phyloP scores from a whole-genome alignment of 2,113 vertebrate genomes.

The Pteronura brasiliensis region DNA sequence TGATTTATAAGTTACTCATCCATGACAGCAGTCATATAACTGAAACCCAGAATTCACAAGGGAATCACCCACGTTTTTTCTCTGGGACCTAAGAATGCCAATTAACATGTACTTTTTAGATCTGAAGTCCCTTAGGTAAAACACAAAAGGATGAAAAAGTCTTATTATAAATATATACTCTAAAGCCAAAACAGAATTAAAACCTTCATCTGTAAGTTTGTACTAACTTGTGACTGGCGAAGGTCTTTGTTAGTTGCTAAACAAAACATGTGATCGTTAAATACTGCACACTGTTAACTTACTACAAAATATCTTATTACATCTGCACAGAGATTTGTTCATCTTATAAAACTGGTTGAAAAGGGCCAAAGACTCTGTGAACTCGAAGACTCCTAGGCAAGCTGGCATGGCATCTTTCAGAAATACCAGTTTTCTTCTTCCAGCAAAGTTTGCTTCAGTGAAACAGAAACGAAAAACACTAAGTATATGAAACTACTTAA shows the following conservation, averaged over 20 bases:
- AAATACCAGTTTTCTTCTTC: neutral
- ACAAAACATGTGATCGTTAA: neutral
- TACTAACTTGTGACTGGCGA: neutral
- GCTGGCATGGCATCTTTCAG: neutral
- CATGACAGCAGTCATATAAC: neutral
- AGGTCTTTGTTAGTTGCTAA: neutral
- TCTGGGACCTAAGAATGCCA: neutral
- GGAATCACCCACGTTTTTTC: neutral
- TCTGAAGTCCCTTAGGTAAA: neutral
- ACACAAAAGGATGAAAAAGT: neutral
- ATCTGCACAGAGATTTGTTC: neutral
- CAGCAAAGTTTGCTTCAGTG: neutral
- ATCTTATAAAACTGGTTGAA: neutral
- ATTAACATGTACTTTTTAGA: neutral
- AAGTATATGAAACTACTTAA: neutral
- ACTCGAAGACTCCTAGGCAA: neutral
- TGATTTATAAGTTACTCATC: neutral
- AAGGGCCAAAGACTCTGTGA: neutral
- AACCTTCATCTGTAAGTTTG: neutral
- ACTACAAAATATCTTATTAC: neutral
- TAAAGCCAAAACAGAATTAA: neutral
- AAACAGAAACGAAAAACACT: conserved; percentile 27
- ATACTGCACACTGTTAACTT: neutral
- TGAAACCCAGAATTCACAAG: neutral
- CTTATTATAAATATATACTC: neutral